Evolutionary conservation across 1,140 invertebrate species (phyloP).

Genomic region (Leptoteleia sp.): DNA sequence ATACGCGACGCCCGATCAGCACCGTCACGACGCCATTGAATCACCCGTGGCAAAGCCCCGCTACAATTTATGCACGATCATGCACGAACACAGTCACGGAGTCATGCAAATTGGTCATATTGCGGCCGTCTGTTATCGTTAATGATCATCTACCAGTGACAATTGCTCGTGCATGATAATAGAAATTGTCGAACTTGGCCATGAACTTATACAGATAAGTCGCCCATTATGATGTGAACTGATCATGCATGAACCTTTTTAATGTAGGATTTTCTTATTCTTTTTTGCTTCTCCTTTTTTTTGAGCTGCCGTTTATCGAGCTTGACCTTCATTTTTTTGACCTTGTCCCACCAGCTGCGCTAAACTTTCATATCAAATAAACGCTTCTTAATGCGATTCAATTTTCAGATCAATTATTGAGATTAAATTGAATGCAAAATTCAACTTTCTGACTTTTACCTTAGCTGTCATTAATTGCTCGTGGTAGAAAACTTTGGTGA

Average conservation of each 20-base stretch:
- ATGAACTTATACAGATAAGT: constrained; percentile 28
- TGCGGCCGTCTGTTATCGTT: constrained; percentile 24
- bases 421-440: too few relatives aligned
- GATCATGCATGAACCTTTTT: not conserved
- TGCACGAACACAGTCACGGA: constrained; percentile 24
- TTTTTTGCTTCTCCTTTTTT: too few relatives aligned
- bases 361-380: too few relatives aligned
- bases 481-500: too few relatives aligned
- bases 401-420: too few relatives aligned
- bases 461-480: too few relatives aligned
- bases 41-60: not conserved
- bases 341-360: too few relatives aligned
- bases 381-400: too few relatives aligned
- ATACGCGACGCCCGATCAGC: constrained; percentile 61
- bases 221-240: not conserved
- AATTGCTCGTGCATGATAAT: constrained; percentile 33
- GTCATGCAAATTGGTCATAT: constrained; percentile 35
- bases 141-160: constrained; percentile 36
- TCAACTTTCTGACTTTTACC: too few relatives aligned
- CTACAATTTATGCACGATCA: constrained; percentile 49
- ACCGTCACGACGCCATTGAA: constrained; percentile 58
- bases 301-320: too few relatives aligned
- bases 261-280: too few relatives aligned
- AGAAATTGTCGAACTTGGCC: constrained; percentile 19
- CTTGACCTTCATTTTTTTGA: too few relatives aligned